Evolutionary conservation across 2,888 invertebrate species (phyloP).

Genomic region (Epinotia ramella): DNA sequence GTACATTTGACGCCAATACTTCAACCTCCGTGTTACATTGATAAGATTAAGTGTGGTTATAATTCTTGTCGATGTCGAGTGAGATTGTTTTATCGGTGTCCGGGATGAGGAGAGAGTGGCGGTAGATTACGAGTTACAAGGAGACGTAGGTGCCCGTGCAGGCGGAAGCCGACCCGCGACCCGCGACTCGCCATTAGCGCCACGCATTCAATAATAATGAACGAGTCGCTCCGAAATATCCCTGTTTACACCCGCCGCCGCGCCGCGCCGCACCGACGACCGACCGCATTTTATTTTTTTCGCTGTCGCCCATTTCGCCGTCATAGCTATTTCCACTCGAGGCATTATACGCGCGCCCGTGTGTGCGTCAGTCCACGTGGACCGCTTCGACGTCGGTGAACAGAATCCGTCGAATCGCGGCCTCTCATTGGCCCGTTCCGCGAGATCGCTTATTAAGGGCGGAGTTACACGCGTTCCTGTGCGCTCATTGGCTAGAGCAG

Average conservation of each 20-base stretch:
- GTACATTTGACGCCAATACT: slow-evolving; percentile 30
- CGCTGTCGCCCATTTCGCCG: slow-evolving; percentile 86
- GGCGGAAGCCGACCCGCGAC: slow-evolving; percentile 59
- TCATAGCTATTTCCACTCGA: slow-evolving; percentile 86
- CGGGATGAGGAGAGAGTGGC: not conserved
- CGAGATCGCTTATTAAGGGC: slow-evolving; percentile 85
- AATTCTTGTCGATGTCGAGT: slow-evolving; percentile 30
- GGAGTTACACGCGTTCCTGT: slow-evolving; percentile 80
- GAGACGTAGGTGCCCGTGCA: not conserved
- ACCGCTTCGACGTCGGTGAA: slow-evolving; percentile 79
- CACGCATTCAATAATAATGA: slow-evolving; percentile 84
- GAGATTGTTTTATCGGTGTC: slow-evolving; percentile 31
- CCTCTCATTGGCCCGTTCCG: slow-evolving; percentile 65
- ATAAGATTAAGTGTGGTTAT: slow-evolving; percentile 41
- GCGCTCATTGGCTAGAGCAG: slow-evolving; percentile 63
- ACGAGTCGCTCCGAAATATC: slow-evolving; percentile 84
- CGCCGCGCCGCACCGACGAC: slow-evolving; percentile 75
- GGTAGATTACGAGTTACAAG: not conserved
- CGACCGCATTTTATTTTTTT: slow-evolving; percentile 86
- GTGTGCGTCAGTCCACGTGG: slow-evolving; percentile 84
- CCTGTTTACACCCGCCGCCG: slow-evolving; percentile 84
- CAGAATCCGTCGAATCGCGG: slow-evolving; percentile 68
- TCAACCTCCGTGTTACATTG: slow-evolving; percentile 38
- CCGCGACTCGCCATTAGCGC: slow-evolving; percentile 77
- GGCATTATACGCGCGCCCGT: slow-evolving; percentile 79